Percentiles rank a stretch among this genome's conserved stretches.
Conservation (phyloP, 1,140 invertebrate genomes). For the Nylanderia fulva region DNA sequence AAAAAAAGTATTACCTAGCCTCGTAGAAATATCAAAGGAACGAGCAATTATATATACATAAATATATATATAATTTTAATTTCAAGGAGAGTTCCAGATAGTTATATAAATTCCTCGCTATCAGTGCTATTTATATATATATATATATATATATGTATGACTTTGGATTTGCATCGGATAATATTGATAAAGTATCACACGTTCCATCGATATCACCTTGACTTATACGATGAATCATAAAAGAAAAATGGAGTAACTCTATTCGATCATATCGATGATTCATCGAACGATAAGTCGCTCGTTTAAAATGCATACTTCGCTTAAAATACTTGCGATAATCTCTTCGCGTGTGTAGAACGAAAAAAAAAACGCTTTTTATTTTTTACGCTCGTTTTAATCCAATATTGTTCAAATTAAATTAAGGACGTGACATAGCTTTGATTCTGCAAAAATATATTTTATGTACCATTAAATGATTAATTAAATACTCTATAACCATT, state of each 20-base stretch:
- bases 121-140: constrained; percentile 18
- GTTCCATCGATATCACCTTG: constrained; percentile 31
- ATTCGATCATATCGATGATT: constrained; percentile 42
- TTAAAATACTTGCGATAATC: constrained; percentile 31
- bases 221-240: constrained; percentile 34
- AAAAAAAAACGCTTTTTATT: constrained; percentile 26
- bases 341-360: constrained; percentile 19
- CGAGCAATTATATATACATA: background rate
- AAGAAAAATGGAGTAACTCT: constrained; percentile 42
- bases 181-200: constrained; percentile 32
- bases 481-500: background rate
- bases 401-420: background rate
- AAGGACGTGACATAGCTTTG: background rate
- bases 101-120: constrained; percentile 22
- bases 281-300: constrained; percentile 47
- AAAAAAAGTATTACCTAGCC: background rate
- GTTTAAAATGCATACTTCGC: constrained; percentile 41
- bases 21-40: background rate
- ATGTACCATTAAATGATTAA: constrained; percentile 9
- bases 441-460: background rate
- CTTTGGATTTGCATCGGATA: constrained; percentile 31
- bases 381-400: background rate
- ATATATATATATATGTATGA: constrained; percentile 33
- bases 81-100: background rate
- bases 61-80: background rate